phyloP scores from a whole-genome alignment of 2,113 vertebrate species.

The Acrocephalus arundinaceus region DNA sequence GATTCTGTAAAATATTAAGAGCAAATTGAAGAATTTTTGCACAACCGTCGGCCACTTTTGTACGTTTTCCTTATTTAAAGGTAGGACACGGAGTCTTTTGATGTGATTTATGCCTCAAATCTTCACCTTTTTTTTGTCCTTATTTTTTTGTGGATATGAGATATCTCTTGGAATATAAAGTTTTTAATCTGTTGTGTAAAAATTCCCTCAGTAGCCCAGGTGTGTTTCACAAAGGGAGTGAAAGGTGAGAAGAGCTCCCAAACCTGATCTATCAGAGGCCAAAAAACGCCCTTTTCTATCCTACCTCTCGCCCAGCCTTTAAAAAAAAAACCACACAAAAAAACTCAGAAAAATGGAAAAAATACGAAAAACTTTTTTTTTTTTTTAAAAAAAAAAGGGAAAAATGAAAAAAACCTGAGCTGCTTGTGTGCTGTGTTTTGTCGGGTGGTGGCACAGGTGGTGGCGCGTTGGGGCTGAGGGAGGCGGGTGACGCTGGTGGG shows the following conservation, averaged over 20 bases:
- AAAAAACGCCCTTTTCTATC: not conserved
- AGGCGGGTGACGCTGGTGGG: not conserved
- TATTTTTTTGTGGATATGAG: constrained; percentile 32
- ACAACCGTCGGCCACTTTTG: constrained; percentile 66
- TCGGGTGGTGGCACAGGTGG: not conserved
- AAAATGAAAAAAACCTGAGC: not conserved
- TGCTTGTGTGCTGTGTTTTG: not conserved
- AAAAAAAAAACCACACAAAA: not conserved
- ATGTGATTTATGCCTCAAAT: constrained; percentile 19
- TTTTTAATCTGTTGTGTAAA: not conserved
- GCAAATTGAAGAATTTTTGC: constrained; percentile 73
- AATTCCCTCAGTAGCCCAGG: not conserved
- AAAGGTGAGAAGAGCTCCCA: not conserved
- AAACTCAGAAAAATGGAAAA: no score
- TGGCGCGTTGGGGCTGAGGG: not conserved
- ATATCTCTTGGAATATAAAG: not conserved
- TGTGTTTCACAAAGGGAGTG: not conserved
- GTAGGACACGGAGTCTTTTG: constrained; percentile 4
- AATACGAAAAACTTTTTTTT: not conserved
- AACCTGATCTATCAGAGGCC: not conserved
- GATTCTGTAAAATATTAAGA: constrained; percentile 71
- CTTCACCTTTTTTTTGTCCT: not conserved
- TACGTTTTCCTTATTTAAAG: constrained; percentile 71
- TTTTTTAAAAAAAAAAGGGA: not conserved
- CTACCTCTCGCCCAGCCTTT: not conserved